A percentile compares a stretch with the other conserved stretches of the same genome.
These are phyloP conservation scores for Stylophora pistillata DNA, from an alignment of 64 coral and sea anemone genomes.

Conservation along the genomic window DNA sequence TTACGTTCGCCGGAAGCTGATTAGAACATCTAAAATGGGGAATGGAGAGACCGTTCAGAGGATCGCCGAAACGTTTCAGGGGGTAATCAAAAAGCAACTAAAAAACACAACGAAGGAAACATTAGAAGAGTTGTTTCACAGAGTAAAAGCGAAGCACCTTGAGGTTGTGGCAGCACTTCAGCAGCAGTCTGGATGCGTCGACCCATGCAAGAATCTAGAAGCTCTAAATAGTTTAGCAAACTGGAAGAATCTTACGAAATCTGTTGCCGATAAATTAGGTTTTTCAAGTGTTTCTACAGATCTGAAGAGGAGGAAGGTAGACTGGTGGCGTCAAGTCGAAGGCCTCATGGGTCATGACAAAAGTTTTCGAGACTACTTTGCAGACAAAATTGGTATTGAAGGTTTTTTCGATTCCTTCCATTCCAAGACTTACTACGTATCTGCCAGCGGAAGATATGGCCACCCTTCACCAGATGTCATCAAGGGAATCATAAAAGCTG, in stretches of 20 bases:
- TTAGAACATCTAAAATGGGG: background rate
- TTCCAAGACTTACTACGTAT: slow-evolving; percentile 28
- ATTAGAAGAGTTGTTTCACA: background rate
- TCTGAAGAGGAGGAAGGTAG: background rate
- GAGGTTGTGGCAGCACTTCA: slow-evolving; percentile 1
- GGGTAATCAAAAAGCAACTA: background rate
- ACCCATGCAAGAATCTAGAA: background rate
- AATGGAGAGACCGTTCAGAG: background rate
- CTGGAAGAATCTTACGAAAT: background rate
- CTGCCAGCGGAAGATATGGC: background rate
- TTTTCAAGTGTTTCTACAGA: background rate
- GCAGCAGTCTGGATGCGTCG: background rate
- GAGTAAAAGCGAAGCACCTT: background rate
- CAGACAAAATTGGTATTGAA: slow-evolving; percentile 1
- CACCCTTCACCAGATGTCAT: slow-evolving; percentile 7
- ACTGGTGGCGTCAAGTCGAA: background rate
- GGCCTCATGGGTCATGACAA: background rate
- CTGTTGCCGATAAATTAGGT: background rate
- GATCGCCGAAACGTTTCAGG: background rate
- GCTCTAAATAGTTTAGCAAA: background rate
- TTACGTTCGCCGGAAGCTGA: background rate
- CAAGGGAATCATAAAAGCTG: slow-evolving; percentile 37
- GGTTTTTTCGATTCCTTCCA: slow-evolving; percentile 2
- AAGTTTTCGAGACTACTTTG: background rate
- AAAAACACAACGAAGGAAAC: background rate